These are phyloP conservation scores for Orchestes rusci DNA, from an alignment of 2,888 invertebrate species.

Conservation along the genomic window DNA sequence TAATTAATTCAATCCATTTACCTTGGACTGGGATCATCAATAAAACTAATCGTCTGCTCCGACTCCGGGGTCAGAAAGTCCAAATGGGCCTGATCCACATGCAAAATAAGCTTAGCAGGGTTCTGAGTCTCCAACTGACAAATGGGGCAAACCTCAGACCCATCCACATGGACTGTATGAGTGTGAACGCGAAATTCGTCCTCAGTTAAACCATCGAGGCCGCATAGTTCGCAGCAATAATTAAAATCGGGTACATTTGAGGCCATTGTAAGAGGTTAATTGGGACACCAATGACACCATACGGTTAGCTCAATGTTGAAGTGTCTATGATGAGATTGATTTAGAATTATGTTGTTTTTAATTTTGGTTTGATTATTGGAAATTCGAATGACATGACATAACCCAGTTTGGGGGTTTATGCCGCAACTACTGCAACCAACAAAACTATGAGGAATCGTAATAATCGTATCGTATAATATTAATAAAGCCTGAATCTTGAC, in stretches of 20 bases:
- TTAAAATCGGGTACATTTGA: constrained; percentile 50
- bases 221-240: constrained; percentile 77
- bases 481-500: too few species aligned
- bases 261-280: too few species aligned
- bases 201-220: constrained; percentile 71
- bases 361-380: too few species aligned
- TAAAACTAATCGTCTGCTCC: constrained; percentile 64
- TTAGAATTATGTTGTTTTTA: too few species aligned
- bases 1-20: background rate
- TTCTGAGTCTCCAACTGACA: constrained; percentile 69
- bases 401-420: too few species aligned
- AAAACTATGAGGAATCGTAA: too few species aligned
- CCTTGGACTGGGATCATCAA: constrained; percentile 56
- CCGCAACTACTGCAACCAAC: too few species aligned
- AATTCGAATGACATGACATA: too few species aligned
- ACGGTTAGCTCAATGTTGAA: too few species aligned
- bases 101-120: constrained; percentile 66
- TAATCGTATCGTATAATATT: too few species aligned
- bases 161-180: constrained; percentile 69
- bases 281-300: too few species aligned
- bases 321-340: too few species aligned
- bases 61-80: constrained; percentile 75
- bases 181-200: constrained; percentile 75
- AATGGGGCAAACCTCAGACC: constrained; percentile 73
- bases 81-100: constrained; percentile 78